phyloP scores from a whole-genome alignment of 1,140 invertebrate genomes.

The Listronotus oregonensis region DNA sequence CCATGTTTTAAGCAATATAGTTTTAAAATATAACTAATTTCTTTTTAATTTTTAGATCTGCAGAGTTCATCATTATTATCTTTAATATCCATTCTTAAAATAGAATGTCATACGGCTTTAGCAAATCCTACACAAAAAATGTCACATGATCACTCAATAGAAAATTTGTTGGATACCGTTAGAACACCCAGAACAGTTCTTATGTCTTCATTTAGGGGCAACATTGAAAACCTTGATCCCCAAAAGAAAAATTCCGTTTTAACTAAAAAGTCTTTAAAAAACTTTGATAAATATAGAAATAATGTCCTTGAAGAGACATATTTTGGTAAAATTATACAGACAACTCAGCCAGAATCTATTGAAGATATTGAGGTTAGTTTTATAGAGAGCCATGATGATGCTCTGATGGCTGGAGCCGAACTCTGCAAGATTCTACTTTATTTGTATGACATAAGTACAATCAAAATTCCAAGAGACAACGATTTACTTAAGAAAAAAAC shows the following conservation, averaged over 20 bases:
- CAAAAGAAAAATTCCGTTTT: slow-evolving; percentile 10
- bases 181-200: slow-evolving; percentile 30
- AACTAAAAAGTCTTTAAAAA: slow-evolving; percentile 3
- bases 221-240: slow-evolving; percentile 25
- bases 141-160: slow-evolving; percentile 19
- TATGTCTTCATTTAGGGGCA: slow-evolving; percentile 20
- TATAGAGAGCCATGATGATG: slow-evolving; percentile 11
- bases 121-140: not conserved
- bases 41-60: slow-evolving; percentile 43
- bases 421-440: slow-evolving; percentile 58
- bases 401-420: slow-evolving; percentile 52
- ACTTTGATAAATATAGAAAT: slow-evolving; percentile 22
- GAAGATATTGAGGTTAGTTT: slow-evolving; percentile 31
- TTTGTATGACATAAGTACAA: slow-evolving; percentile 57
- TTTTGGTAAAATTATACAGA: slow-evolving; percentile 41
- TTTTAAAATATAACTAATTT: not conserved
- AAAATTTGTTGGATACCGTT: slow-evolving; percentile 38
- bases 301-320: slow-evolving; percentile 38
- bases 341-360: not conserved
- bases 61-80: slow-evolving; percentile 49
- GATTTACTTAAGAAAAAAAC: slow-evolving; percentile 52
- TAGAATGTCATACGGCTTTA: slow-evolving; percentile 33
- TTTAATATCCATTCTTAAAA: slow-evolving; percentile 43
- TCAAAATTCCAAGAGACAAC: slow-evolving; percentile 52
- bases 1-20: not conserved